phyloP scores from a whole-genome alignment of 2,797 vertebrate genomes.

The Lutjanus argentimaculatus region DNA sequence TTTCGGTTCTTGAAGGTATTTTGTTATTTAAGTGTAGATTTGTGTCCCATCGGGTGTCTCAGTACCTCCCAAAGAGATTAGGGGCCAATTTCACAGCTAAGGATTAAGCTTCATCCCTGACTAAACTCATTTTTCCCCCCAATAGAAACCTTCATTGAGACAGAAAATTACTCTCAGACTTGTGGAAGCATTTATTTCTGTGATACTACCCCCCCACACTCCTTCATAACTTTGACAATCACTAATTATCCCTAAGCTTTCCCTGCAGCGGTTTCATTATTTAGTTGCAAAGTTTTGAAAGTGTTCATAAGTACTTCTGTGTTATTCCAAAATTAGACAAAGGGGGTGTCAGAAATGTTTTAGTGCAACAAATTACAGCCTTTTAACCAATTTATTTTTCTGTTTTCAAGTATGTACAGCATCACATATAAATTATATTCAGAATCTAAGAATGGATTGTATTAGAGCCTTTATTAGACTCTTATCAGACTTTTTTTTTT shows the following conservation, averaged over 20 bases:
- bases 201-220: slow-evolving; percentile 8
- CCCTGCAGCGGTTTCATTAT: slow-evolving; percentile 23
- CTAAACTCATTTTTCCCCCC: slow-evolving; percentile 54
- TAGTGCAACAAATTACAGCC: not conserved
- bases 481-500: too few relatives aligned
- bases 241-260: slow-evolving; percentile 54
- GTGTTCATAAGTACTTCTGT: slow-evolving; percentile 4
- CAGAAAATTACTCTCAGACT: slow-evolving; percentile 60
- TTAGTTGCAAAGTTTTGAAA: slow-evolving; percentile 10
- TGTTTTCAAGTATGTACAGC: not conserved
- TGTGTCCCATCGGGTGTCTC: slow-evolving; percentile 48
- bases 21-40: slow-evolving; percentile 60
- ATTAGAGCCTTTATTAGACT: too few relatives aligned
- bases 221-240: slow-evolving; percentile 42
- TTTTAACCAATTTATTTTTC: not conserved
- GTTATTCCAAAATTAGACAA: slow-evolving; percentile 23
- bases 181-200: slow-evolving; percentile 38
- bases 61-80: slow-evolving; percentile 62
- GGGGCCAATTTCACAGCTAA: slow-evolving; percentile 63
- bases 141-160: slow-evolving; percentile 56
- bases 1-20: slow-evolving; percentile 31
- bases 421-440: not conserved
- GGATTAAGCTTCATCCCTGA: slow-evolving; percentile 68
- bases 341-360: not conserved
- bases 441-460: too few relatives aligned